These are phyloP conservation scores for Zoroaster sp. DNA, from an alignment of 53 echinoderm and acorn worm species.

Conservation along the genomic window DNA sequence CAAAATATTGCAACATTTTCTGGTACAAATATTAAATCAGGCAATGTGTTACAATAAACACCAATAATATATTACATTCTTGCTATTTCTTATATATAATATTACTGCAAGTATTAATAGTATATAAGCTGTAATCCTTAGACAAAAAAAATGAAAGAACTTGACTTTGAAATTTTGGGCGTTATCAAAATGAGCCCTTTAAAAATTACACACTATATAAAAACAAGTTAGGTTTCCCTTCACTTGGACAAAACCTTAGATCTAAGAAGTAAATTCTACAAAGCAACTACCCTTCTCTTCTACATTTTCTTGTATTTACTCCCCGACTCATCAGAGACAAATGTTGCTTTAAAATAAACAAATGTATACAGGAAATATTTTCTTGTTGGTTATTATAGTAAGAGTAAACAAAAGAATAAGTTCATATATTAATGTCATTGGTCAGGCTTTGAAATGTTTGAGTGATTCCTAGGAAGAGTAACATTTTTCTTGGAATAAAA, in stretches of 20 bases:
- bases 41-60: conserved; percentile 16
- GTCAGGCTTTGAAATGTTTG: no score
- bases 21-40: conserved; percentile 56
- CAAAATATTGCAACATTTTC: conserved; percentile 48
- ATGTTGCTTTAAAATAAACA: neutral
- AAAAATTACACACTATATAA: conserved; percentile 39
- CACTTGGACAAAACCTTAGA: neutral
- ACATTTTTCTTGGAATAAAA: no score
- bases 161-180: conserved; percentile 32
- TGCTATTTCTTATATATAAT: conserved; percentile 13
- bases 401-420: neutral
- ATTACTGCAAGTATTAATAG: conserved; percentile 13
- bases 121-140: conserved; percentile 42
- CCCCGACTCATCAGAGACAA: conserved; percentile 2
- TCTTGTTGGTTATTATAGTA: neutral
- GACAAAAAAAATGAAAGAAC: conserved; percentile 48
- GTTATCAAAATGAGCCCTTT: neutral
- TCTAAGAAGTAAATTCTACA: neutral
- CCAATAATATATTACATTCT: conserved; percentile 51
- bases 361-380: neutral
- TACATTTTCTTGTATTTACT: neutral
- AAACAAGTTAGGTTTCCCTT: neutral
- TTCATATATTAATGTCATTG: neutral
- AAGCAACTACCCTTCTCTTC: neutral
- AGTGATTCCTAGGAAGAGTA: no score